Evolutionary conservation across 2,888 invertebrate genomes (phyloP), one percentile per base, ranked within the genome.

Genomic region (Arrhopalites spinosus): DNA sequence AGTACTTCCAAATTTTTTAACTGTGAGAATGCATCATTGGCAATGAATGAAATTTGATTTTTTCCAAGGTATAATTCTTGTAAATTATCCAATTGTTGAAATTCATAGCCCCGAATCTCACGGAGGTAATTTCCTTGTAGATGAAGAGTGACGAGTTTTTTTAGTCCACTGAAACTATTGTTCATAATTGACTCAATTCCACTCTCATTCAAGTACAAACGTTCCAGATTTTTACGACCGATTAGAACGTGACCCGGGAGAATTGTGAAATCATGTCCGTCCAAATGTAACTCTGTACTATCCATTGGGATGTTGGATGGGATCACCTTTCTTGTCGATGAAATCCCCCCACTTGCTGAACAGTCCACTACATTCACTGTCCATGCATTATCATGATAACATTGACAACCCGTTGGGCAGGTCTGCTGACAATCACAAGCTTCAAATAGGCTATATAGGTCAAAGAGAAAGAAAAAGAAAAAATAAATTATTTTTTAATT

Each of bases 381-480:
- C 94, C 95, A 96, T 80, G 93, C 91, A 86, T 94, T 93, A 85
- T 97, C 96, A 86, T 95, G 94, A 87, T 94, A 96, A 86, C 96
- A 97, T 82, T 92, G 91, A 87, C 96, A 97, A 84, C 94, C 94
- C 11, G 91, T 90, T 50, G 96, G 96, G 85, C 97, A 97, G 86
- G 94, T 95, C 93, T 96, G 95, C 88, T 96, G 95, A 87, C 97
- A 97, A 86, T 96, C 96, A 86, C 97, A 97, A 79, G 94, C 94
- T 85, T 95, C 95, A 85, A 94, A 96, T 36, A 36, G 36, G 11
- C 36, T 36, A 36, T 36, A 36, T 36, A 36, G 36, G 85, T 96
- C 96, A 87, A 36, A 36, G 36, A 11, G 11, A 36, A 3, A 36
- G 11, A 7, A 36, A 87, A 36, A 36, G 36, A 11, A 36, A 36